Conservation (phyloP, 1,140 invertebrate genomes). For the Drosophila simulans region DNA sequence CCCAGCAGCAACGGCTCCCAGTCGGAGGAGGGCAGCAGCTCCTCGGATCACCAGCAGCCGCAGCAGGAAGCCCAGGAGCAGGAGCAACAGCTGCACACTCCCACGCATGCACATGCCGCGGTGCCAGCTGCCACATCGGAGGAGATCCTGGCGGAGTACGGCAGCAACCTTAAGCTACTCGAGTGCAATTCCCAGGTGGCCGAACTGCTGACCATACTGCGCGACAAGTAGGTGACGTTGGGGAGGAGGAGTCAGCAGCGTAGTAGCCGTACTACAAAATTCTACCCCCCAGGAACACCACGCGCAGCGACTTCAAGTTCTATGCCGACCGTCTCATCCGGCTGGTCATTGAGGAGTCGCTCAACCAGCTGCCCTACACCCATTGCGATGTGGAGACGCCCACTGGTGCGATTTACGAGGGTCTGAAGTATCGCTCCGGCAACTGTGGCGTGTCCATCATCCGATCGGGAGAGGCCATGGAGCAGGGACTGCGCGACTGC, state of each 20-base stretch:
- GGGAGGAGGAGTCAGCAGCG: background rate
- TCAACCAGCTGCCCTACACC: constrained; percentile 98
- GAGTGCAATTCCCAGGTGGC: constrained; percentile 94
- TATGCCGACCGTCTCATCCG: constrained; percentile 98
- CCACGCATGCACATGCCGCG: constrained; percentile 45
- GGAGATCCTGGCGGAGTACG: constrained; percentile 87
- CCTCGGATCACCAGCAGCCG: constrained; percentile 32
- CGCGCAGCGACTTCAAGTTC: constrained; percentile 98
- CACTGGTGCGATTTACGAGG: constrained; percentile 95
- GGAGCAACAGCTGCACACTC: constrained; percentile 34
- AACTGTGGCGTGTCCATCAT: constrained; percentile 99
- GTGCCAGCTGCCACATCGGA: constrained; percentile 53
- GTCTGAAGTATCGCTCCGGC: constrained; percentile 96
- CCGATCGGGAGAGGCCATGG: constrained; percentile 98
- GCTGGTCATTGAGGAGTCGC: constrained; percentile 98
- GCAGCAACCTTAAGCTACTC: constrained; percentile 92
- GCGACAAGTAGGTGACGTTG: constrained; percentile 91
- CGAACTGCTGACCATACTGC: constrained; percentile 97
- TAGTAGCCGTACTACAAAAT: background rate
- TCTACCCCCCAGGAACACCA: constrained; percentile 90
- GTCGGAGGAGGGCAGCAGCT: constrained; percentile 45
- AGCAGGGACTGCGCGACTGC: constrained; percentile 97
- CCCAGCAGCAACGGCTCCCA: constrained; percentile 68
- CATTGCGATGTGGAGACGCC: constrained; percentile 96
- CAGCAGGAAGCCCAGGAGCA: constrained; percentile 21